Conservation (phyloP, 2,113 vertebrate species). For the Tretioscincus oriximinensis region DNA sequence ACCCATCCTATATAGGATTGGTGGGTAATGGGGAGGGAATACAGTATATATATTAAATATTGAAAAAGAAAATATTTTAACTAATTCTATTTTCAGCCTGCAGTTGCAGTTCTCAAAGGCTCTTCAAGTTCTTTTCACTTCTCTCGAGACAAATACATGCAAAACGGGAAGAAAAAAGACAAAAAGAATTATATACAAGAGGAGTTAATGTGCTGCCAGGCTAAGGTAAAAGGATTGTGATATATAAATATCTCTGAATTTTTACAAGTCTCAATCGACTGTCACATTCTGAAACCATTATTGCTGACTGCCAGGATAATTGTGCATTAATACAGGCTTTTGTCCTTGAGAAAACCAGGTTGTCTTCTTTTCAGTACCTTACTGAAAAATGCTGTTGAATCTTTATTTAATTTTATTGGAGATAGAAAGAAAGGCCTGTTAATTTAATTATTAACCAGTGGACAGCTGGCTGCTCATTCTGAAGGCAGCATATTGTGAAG, state of each 20-base stretch:
- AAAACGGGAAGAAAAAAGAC: slow-evolving; percentile 33
- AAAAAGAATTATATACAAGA: slow-evolving; percentile 39
- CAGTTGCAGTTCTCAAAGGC: slow-evolving; percentile 75
- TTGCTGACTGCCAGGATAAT: slow-evolving; percentile 37
- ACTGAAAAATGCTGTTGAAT: not conserved
- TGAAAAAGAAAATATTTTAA: slow-evolving; percentile 68
- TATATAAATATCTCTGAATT: slow-evolving; percentile 36
- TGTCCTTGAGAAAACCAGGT: slow-evolving; percentile 34
- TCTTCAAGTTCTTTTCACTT: slow-evolving; percentile 75
- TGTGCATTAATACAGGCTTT: slow-evolving; percentile 36
- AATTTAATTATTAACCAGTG: slow-evolving; percentile 4
- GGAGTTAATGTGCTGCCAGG: slow-evolving; percentile 52
- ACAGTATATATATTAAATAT: not conserved
- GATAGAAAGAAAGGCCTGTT: not conserved
- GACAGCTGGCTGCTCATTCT: not conserved
- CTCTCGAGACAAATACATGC: slow-evolving; percentile 66
- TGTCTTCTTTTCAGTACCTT: slow-evolving; percentile 28
- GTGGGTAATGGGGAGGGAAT: too few relatives aligned
- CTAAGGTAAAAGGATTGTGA: slow-evolving; percentile 15
- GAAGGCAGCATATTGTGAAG: not conserved
- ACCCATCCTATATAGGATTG: too few relatives aligned
- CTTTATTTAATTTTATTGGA: not conserved
- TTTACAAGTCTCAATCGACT: slow-evolving; percentile 38
- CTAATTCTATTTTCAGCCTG: slow-evolving; percentile 74
- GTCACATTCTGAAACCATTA: slow-evolving; percentile 28